These are phyloP conservation scores for Drosophila aff. DNA, from an alignment of 1,140 invertebrate species.

Conservation along the genomic window DNA sequence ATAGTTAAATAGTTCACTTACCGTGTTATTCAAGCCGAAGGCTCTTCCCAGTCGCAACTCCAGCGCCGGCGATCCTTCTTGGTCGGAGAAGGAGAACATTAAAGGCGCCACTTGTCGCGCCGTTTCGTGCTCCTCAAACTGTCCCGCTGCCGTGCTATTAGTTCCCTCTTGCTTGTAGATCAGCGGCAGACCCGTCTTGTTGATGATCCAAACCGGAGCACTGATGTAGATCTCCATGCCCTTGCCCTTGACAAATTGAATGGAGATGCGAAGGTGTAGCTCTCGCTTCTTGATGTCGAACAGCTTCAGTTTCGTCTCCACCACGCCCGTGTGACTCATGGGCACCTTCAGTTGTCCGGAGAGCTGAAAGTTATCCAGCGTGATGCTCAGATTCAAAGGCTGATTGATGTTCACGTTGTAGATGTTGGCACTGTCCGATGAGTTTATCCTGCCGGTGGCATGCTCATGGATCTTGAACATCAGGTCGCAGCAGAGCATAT, in stretches of 20 bases:
- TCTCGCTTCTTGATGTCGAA: slow-evolving; percentile 90
- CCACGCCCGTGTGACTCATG: slow-evolving; percentile 85
- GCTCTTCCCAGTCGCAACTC: slow-evolving; percentile 82
- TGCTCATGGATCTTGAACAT: slow-evolving; percentile 87
- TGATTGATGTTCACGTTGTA: slow-evolving; percentile 90
- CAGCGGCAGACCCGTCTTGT: slow-evolving; percentile 97
- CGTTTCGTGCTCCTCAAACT: slow-evolving; percentile 97
- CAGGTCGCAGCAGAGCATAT: slow-evolving; percentile 91
- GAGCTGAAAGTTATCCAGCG: slow-evolving; percentile 93
- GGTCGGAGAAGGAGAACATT: slow-evolving; percentile 96
- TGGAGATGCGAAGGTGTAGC: slow-evolving; percentile 90
- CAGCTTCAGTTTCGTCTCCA: slow-evolving; percentile 87
- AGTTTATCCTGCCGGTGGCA: slow-evolving; percentile 87
- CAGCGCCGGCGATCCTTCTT: slow-evolving; percentile 89
- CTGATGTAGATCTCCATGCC: slow-evolving; percentile 91
- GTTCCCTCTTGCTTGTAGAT: slow-evolving; percentile 96
- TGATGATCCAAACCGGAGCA: slow-evolving; percentile 97
- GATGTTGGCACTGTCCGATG: slow-evolving; percentile 84
- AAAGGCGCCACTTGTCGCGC: slow-evolving; percentile 97
- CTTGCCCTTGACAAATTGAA: slow-evolving; percentile 85
- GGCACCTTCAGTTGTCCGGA: slow-evolving; percentile 88
- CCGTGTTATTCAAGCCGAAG: slow-evolving; percentile 70
- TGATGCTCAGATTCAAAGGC: slow-evolving; percentile 90
- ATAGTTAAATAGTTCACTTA: slow-evolving; percentile 29
- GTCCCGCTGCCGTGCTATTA: slow-evolving; percentile 93